Conservation (phyloP, 2,888 invertebrate species). For the Mythimna albipuncta region DNA sequence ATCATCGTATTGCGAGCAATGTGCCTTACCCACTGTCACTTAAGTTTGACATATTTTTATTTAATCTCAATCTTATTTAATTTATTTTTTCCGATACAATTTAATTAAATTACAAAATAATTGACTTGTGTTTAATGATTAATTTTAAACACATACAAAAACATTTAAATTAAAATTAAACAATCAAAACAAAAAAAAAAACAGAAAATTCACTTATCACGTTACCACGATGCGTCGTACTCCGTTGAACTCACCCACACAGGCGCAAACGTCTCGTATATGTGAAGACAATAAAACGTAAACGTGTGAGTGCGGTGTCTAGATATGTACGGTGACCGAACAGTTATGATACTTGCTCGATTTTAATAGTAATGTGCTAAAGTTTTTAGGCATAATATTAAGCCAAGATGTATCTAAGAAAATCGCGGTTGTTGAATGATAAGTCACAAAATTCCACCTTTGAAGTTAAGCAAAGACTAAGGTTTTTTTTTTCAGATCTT, state of each 20-base stretch:
- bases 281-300: slow-evolving; percentile 77
- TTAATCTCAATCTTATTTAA: too few relatives aligned
- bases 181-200: slow-evolving; percentile 46
- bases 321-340: slow-evolving; percentile 68
- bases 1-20: too few relatives aligned
- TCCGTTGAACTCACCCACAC: slow-evolving; percentile 82
- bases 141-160: background rate
- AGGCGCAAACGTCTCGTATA: slow-evolving; percentile 50
- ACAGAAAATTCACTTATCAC: slow-evolving; percentile 74
- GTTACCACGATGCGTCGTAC: slow-evolving; percentile 70
- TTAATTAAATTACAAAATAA: too few relatives aligned
- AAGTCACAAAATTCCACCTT: background rate
- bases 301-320: slow-evolving; percentile 73
- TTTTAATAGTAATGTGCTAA: slow-evolving; percentile 43
- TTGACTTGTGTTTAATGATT: too few relatives aligned
- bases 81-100: too few relatives aligned
- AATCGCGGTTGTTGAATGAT: too few relatives aligned
- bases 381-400: slow-evolving; percentile 41
- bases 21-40: too few relatives aligned
- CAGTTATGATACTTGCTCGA: slow-evolving; percentile 69
- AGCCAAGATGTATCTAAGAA: background rate
- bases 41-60: too few relatives aligned
- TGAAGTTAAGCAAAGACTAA: background rate
- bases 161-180: background rate
- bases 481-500: background rate